Base-by-base conservation (phyloP, 1,140 invertebrate species). In the Bombus polaris region DNA sequence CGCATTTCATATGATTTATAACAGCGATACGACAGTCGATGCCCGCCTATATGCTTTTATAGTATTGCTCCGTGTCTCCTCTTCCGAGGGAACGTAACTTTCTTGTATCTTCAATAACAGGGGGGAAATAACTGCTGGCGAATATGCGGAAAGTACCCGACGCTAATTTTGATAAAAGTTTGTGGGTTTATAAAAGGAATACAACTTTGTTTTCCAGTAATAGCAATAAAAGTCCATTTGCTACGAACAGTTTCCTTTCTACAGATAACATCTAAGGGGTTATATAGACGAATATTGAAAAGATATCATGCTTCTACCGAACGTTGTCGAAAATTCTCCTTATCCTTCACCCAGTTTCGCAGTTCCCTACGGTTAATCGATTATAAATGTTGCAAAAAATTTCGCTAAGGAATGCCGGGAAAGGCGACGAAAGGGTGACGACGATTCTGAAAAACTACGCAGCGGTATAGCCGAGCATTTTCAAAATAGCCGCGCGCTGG, bases 371-470 rank as follows among this genome's bases (percentile, higher is more conserved):
- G 68, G 53, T 32, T 42, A 39, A 37, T 18, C 13, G 73, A 39
- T 18, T 39, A 73, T 86, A 86, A 88, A 82, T 88, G 53, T 81
- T n/a, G n/a, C n/a, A 71, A 87, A 66, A 28, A 47, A 70, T 8
- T 28, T 57, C 53, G 18, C 0, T n/a, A 70, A 35, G 59, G 47
- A 62, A 47, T 59, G 1, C 15, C 42, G 42, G 4, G 32, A 47
- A n/a, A 6, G 6, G 6, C 5, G 28, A 44, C 28, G 39, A 66
- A 74, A 15, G 65, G 53, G 77, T 44, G 66, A 81, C 70, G 59
- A 57, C 37, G 68, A 42, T 44, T 6, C 32, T 32, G 62, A 25
- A 32, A 65, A 78, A 53, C 6, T 66, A 35, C 28, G 12, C 57
- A 12, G 44, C 53, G 39, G 39, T 44, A 66, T 47, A 77, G 59